These are phyloP conservation scores for Tenthredo scrophulariae DNA, from an alignment of 2,888 invertebrate species.

Conservation along the genomic window DNA sequence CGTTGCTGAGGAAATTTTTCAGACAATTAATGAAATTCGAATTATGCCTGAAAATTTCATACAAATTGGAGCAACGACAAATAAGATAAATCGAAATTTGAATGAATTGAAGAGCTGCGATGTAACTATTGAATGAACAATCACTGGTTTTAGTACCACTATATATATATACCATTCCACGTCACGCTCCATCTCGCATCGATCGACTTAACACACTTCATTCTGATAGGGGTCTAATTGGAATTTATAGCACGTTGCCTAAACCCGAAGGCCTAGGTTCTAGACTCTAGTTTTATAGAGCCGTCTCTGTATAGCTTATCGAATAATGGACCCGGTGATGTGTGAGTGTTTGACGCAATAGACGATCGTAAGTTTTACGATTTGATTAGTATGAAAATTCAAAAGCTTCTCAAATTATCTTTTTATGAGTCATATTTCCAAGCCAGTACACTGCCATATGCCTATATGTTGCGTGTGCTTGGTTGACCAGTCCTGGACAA, in stretches of 20 bases:
- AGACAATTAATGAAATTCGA: not conserved
- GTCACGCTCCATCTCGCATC: slow-evolving; percentile 20
- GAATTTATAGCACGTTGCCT: slow-evolving; percentile 24
- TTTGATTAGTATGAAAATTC: slow-evolving; percentile 17
- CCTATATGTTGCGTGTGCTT: slow-evolving; percentile 9
- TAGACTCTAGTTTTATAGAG: slow-evolving; percentile 5
- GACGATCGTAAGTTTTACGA: not conserved
- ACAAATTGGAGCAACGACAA: not conserved
- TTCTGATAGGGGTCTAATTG: not conserved
- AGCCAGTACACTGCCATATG: not conserved
- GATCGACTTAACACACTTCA: slow-evolving; percentile 21
- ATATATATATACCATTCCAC: not conserved
- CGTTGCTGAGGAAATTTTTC: not conserved
- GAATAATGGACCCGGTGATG: not conserved
- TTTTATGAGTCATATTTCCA: not conserved
- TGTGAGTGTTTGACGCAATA: slow-evolving; percentile 2
- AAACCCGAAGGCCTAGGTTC: not conserved
- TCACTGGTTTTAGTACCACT: not conserved
- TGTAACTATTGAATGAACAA: not conserved
- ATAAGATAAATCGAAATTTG: not conserved
- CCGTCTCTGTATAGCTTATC: not conserved
- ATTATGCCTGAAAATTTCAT: not conserved
- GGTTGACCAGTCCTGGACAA: not conserved
- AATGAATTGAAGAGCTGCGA: not conserved
- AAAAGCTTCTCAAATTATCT: not conserved